phyloP scores from a whole-genome alignment of 2,113 vertebrate genomes.

The Caloenas nicobarica region DNA sequence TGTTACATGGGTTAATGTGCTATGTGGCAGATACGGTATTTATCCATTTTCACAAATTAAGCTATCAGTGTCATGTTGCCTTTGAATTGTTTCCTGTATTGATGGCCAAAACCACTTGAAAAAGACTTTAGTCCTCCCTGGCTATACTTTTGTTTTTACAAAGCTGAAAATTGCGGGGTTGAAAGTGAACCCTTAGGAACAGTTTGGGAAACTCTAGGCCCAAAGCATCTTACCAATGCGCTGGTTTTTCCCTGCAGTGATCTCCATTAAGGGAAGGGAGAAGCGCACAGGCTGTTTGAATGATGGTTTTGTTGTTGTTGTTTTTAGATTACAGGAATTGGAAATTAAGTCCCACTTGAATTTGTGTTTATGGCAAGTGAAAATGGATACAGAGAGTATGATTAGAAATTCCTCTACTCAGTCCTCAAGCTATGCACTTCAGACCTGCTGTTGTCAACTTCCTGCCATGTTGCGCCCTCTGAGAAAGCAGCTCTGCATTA shows the following conservation, averaged over 20 bases:
- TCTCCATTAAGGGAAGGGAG: neutral
- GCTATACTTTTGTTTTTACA: conserved; percentile 37
- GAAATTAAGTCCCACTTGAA: neutral
- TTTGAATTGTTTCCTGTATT: conserved; percentile 65
- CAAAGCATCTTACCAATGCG: neutral
- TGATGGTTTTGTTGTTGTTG: neutral
- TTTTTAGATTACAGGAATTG: neutral
- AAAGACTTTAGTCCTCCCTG: conserved; percentile 32
- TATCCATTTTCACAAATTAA: conserved; percentile 74
- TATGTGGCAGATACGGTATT: conserved; percentile 71
- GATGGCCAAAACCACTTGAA: conserved; percentile 40
- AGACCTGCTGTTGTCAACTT: neutral
- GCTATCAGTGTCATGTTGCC: conserved; percentile 66
- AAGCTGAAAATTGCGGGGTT: conserved; percentile 33
- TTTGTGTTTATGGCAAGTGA: neutral
- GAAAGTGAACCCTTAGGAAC: conserved; percentile 10
- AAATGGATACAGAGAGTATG: neutral
- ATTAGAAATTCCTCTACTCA: neutral
- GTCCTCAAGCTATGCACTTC: neutral
- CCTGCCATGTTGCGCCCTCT: neutral
- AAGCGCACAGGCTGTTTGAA: neutral
- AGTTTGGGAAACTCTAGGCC: neutral
- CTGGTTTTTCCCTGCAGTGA: neutral
- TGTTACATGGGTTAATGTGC: conserved; percentile 74
- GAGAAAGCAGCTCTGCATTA: neutral